phyloP scores from a whole-genome alignment of 2,797 vertebrate genomes.

The Rhinella marina region DNA sequence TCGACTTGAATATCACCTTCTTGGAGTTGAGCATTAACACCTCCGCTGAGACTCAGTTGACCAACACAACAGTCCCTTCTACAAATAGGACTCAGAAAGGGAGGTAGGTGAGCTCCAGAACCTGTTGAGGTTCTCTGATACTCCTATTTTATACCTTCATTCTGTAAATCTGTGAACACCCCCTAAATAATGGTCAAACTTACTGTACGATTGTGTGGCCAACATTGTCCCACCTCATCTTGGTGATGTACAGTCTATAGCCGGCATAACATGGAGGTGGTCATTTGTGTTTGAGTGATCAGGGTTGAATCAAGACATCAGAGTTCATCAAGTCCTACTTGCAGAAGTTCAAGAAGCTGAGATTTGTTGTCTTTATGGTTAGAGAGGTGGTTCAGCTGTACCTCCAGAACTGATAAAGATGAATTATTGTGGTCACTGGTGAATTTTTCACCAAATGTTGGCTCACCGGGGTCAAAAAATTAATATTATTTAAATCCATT shows the following conservation, averaged over 20 bases:
- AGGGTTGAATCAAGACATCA: not conserved
- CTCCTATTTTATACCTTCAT: not conserved
- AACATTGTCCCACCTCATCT: not conserved
- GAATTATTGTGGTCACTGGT: not conserved
- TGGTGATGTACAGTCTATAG: not conserved
- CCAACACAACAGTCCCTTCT: conserved; percentile 78
- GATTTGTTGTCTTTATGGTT: not conserved
- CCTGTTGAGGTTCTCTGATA: not conserved
- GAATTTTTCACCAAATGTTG: not conserved
- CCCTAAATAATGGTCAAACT: not conserved
- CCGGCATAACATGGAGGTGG: not conserved
- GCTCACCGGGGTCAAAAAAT: not conserved
- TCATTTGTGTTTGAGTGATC: not conserved
- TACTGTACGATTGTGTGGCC: not conserved
- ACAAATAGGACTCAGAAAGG: conserved; percentile 86
- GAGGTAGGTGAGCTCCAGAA: conserved; percentile 77
- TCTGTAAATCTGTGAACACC: not conserved
- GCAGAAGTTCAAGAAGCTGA: not conserved
- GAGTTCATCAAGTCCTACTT: not conserved
- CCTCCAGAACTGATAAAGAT: not conserved
- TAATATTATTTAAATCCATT: not conserved
- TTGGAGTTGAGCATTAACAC: conserved; percentile 85
- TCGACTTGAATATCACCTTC: conserved; percentile 79
- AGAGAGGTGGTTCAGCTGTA: not conserved
- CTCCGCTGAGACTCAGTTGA: conserved; percentile 77